Conservation (phyloP, 2,888 invertebrate species). For the Monochamus alternatus region DNA sequence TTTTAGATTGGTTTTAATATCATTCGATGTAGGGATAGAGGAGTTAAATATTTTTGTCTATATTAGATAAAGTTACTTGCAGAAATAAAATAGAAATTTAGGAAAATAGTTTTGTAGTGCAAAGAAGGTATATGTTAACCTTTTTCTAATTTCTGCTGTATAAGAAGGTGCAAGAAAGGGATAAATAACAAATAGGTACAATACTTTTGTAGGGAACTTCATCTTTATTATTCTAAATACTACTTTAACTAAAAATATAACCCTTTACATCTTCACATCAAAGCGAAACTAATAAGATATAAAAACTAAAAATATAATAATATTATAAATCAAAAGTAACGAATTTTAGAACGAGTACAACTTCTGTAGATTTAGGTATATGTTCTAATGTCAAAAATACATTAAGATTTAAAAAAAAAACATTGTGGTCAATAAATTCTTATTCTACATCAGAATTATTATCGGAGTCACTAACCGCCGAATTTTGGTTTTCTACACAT, state of each 20-base stretch:
- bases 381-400: background rate
- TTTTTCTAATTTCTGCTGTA: background rate
- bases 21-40: background rate
- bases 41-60: background rate
- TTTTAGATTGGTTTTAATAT: conserved; percentile 2
- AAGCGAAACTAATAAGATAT: background rate
- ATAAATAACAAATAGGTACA: too few relatives aligned
- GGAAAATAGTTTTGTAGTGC: conserved; percentile 2
- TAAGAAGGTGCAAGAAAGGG: background rate
- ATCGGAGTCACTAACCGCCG: conserved; percentile 13
- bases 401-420: conserved; percentile 6
- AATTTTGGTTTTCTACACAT: background rate
- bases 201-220: background rate
- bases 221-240: background rate
- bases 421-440: background rate
- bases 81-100: background rate
- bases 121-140: background rate
- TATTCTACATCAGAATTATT: conserved; percentile 9
- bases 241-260: background rate
- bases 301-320: background rate
- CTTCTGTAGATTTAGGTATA: background rate
- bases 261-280: background rate
- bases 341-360: background rate
- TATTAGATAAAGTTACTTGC: background rate
- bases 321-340: background rate